These are phyloP conservation scores for Chiloscyllium plagiosum DNA, from an alignment of 2,113 vertebrate species.

Conservation along the genomic window DNA sequence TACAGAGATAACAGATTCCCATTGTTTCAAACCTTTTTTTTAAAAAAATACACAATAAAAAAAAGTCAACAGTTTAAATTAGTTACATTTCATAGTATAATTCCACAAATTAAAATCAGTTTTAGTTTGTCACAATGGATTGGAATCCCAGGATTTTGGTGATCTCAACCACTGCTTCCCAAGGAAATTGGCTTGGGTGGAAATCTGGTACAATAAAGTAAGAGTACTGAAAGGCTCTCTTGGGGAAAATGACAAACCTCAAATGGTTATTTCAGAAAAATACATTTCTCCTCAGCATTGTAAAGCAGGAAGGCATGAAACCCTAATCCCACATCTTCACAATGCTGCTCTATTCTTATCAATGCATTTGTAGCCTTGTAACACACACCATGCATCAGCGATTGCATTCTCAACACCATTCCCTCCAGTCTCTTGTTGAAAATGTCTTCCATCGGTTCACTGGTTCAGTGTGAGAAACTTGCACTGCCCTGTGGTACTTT, in stretches of 20 bases:
- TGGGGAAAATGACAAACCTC: too few relatives aligned
- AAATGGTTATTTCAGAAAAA: too few relatives aligned
- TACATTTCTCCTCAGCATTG: neutral
- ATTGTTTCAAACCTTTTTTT: neutral
- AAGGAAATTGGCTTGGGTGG: neutral
- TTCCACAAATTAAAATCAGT: neutral
- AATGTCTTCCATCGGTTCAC: neutral
- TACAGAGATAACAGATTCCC: neutral
- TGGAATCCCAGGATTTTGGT: neutral
- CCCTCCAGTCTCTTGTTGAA: neutral
- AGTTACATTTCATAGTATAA: neutral
- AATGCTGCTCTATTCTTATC: neutral
- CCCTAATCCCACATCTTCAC: neutral
- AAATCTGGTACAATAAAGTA: neutral
- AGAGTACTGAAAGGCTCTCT: neutral
- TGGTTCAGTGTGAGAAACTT: neutral
- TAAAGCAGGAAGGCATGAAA: neutral
- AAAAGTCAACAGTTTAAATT: neutral
- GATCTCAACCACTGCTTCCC: too few relatives aligned
- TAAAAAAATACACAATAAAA: neutral
- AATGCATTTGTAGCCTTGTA: neutral
- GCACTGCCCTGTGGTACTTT: neutral
- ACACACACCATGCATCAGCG: neutral
- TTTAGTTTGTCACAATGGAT: neutral
- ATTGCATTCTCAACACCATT: neutral